Evolutionary conservation across 2,888 invertebrate species (phyloP).

Genomic region (Drosophila mayaguana): DNA sequence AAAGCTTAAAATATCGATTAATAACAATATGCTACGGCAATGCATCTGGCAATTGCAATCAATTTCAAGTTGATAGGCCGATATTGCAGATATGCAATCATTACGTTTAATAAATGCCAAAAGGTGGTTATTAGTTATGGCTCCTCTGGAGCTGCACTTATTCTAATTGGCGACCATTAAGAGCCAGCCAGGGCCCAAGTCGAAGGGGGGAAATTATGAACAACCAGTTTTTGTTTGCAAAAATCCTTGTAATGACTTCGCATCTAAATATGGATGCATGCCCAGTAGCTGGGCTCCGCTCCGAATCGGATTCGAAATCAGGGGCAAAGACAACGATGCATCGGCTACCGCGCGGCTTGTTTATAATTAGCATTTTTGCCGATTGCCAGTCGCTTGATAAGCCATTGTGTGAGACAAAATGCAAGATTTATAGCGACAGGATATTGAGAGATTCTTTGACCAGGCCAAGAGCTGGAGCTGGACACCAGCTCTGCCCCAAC

Average conservation of each 20-base stretch:
- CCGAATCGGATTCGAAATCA: neutral
- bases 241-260: constrained; percentile 57
- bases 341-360: constrained; percentile 58
- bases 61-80: constrained; percentile 46
- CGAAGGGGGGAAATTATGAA: constrained; percentile 61
- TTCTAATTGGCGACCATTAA: constrained; percentile 78
- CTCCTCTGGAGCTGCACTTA: constrained; percentile 54
- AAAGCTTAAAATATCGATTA: constrained; percentile 26
- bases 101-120: constrained; percentile 77
- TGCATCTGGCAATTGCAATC: constrained; percentile 49
- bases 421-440: constrained; percentile 80
- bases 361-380: constrained; percentile 80
- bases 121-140: constrained; percentile 67
- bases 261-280: constrained; percentile 66
- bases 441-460: constrained; percentile 72
- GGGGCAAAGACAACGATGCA: constrained; percentile 12
- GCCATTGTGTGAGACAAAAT: constrained; percentile 67
- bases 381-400: constrained; percentile 75
- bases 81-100: constrained; percentile 58
- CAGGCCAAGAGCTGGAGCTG: neutral
- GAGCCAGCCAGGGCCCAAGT: constrained; percentile 18
- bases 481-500: neutral
- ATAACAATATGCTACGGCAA: constrained; percentile 8
- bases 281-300: constrained; percentile 61
- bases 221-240: constrained; percentile 35